Evolutionary conservation across 2,888 invertebrate genomes (phyloP), one percentile per base, ranked within the genome.

Genomic region (Temnothorax unifasciatus): DNA sequence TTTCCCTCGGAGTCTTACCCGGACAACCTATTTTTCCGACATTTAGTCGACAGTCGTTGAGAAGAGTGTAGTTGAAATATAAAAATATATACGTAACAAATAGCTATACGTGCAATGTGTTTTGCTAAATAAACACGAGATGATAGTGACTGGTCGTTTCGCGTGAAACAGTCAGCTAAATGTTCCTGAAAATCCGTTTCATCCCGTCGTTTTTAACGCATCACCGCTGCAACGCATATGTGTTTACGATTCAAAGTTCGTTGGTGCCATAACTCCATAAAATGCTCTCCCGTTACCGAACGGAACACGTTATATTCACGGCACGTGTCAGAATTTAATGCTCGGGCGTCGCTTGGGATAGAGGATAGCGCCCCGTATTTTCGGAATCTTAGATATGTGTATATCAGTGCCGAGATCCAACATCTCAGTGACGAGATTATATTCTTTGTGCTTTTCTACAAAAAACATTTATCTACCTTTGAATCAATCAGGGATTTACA

Each of bases 221-320:
- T 57, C 66, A 44, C 44, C 73, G 74, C 63, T 74, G 29, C 50
- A 68, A 81, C 52, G 59, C 76, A 79, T 76, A 79, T 76, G 57
- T 73, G 79, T 64, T 69, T 47, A 64, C 29, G 76, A 64, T 68
- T 47, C 38, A 74, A 76, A 71, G n/a, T 41, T 61, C 13, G 50
- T 47, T 9, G 50, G 41, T 68, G 66, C 38, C 64, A 54, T 54
- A 68, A 69, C 85, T 44, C 52, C 52, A 61, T 83, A 29, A 86
- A 87, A 87, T 63, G 47, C 54, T 52, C 76, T 59, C 63, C 88
- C 89, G 88, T 90, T 89, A 88, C 84, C 61, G 77, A 92, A 92
- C 90, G 89, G 87, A 89, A 89, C 85, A 84, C 85, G 85, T 89
- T 86, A 86, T 85, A 86, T 88, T 90, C 88, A 83, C 75, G 87